Conservation (phyloP, 2,797 vertebrate genomes). For the Pogonophryne albipinna region DNA sequence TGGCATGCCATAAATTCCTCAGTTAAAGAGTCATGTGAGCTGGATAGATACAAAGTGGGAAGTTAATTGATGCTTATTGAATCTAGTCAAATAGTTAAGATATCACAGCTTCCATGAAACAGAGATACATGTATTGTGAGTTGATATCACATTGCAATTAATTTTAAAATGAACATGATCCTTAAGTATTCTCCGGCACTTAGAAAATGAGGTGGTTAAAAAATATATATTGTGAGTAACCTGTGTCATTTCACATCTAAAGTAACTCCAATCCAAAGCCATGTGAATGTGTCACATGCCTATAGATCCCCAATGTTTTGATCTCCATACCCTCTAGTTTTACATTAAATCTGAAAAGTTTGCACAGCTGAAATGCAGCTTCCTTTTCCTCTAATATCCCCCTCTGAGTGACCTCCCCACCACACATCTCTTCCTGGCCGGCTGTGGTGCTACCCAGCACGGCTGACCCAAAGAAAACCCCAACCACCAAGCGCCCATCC, state of each 20-base stretch:
- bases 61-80: no score
- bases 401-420: constrained; percentile 55
- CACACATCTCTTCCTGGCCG: constrained; percentile 61
- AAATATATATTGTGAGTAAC: background rate
- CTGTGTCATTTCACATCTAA: background rate
- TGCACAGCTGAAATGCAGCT: constrained; percentile 52
- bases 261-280: constrained; percentile 7
- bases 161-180: background rate
- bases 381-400: constrained; percentile 47
- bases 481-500: constrained; percentile 64
- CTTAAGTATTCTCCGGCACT: background rate
- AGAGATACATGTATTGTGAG: no score
- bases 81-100: no score
- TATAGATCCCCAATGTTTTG: background rate
- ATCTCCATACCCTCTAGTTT: constrained; percentile 10
- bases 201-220: background rate
- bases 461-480: constrained; percentile 76
- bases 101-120: no score
- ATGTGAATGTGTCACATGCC: background rate
- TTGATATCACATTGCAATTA: background rate
- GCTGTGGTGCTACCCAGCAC: constrained; percentile 60
- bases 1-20: background rate
- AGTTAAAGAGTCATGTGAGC: no score
- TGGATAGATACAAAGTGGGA: no score
- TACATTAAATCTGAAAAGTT: constrained; percentile 33